A percentile compares a stretch with the other conserved stretches of the same genome.
Conservation (phyloP, 2,797 vertebrate genomes). For the Naso thynnoides region DNA sequence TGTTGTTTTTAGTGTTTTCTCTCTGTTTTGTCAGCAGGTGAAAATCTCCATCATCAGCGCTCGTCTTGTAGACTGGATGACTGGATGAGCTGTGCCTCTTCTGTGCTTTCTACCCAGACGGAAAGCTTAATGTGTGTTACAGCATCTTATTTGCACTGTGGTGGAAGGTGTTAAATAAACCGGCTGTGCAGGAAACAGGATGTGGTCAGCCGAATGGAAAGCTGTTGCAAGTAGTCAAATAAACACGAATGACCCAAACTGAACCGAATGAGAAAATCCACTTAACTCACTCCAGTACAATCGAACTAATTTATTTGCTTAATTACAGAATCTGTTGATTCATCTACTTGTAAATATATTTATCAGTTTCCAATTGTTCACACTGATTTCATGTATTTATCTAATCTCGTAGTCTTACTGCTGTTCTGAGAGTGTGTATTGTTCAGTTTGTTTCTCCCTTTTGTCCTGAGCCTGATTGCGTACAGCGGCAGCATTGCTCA, state of each 20-base stretch:
- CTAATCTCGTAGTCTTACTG: slow-evolving; percentile 3
- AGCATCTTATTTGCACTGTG: slow-evolving; percentile 7
- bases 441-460: slow-evolving; percentile 29
- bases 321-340: slow-evolving; percentile 13
- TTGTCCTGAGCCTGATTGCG: slow-evolving; percentile 49
- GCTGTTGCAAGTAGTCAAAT: slow-evolving; percentile 19
- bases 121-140: slow-evolving; percentile 49
- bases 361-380: slow-evolving; percentile 1
- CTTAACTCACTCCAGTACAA: slow-evolving; percentile 8
- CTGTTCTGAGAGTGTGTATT: slow-evolving; percentile 19
- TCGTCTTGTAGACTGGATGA: slow-evolving; percentile 24
- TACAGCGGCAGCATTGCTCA: slow-evolving; percentile 62
- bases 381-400: slow-evolving; percentile 12
- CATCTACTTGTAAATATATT: slow-evolving; percentile 38
- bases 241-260: slow-evolving; percentile 12
- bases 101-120: not conserved
- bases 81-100: slow-evolving; percentile 32
- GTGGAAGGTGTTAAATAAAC: slow-evolving; percentile 26
- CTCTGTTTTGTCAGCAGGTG: slow-evolving; percentile 59
- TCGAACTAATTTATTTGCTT: not conserved
- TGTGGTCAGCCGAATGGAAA: slow-evolving; percentile 22
- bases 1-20: slow-evolving; percentile 3
- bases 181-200: slow-evolving; percentile 45
- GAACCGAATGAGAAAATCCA: not conserved
- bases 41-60: slow-evolving; percentile 24